These are phyloP conservation scores for Drosophila pseudotakahashii DNA, from an alignment of 2,888 invertebrate genomes.

Conservation along the genomic window DNA sequence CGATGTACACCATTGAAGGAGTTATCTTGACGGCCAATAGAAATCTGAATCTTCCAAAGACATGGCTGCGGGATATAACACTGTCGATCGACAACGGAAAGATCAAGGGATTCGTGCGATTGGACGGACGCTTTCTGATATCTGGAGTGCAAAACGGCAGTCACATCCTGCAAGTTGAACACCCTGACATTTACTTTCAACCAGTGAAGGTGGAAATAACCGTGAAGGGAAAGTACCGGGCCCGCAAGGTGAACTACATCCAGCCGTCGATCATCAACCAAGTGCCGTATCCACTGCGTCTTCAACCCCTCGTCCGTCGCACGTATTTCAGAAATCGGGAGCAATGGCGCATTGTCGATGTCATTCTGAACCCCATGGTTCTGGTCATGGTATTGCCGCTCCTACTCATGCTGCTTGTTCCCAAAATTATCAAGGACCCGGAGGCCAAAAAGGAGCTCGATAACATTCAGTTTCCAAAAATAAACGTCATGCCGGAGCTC, in stretches of 20 bases:
- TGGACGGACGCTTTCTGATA: slow-evolving; percentile 95
- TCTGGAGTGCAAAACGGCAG: slow-evolving; percentile 95
- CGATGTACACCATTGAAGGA: slow-evolving; percentile 46
- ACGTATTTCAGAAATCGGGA: slow-evolving; percentile 96
- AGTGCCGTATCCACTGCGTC: slow-evolving; percentile 95
- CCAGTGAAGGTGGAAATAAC: slow-evolving; percentile 96
- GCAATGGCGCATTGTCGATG: slow-evolving; percentile 96
- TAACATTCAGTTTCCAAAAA: slow-evolving; percentile 88
- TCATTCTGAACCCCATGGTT: slow-evolving; percentile 98
- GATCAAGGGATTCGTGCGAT: slow-evolving; percentile 93
- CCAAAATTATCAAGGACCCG: slow-evolving; percentile 98
- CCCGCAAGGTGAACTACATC: slow-evolving; percentile 95
- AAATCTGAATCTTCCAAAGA: background rate
- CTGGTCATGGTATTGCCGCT: slow-evolving; percentile 98
- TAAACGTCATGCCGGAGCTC: slow-evolving; percentile 96
- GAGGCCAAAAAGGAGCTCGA: slow-evolving; percentile 98
- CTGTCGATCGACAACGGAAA: slow-evolving; percentile 95
- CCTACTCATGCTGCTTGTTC: slow-evolving; percentile 94
- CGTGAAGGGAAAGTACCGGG: slow-evolving; percentile 97
- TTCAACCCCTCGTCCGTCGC: slow-evolving; percentile 92
- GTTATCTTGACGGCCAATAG: slow-evolving; percentile 20
- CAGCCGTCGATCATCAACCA: slow-evolving; percentile 94
- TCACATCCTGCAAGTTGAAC: slow-evolving; percentile 95
- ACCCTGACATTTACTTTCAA: slow-evolving; percentile 96
- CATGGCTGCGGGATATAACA: slow-evolving; percentile 77